A percentile compares a stretch with the other conserved stretches of the same genome.
Conservation (phyloP, 2,888 invertebrate species). For the Cantharis nigra region DNA sequence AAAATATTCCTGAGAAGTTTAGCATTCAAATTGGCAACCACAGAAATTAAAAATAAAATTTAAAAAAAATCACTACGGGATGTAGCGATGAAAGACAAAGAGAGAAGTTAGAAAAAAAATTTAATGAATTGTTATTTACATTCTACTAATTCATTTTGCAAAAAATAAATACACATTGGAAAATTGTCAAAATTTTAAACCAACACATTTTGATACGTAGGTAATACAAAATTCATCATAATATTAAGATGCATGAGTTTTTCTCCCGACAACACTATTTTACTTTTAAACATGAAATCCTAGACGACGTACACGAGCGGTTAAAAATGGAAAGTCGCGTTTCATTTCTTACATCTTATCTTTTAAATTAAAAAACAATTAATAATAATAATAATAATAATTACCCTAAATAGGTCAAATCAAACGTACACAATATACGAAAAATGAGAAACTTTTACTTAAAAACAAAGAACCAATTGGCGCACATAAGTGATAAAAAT, state of each 20-base stretch:
- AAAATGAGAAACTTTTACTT: slow-evolving; percentile 30
- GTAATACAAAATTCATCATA: not conserved
- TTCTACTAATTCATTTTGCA: not conserved
- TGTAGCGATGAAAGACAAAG: not conserved
- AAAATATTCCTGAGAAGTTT: too few species aligned
- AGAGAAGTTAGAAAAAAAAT: not conserved
- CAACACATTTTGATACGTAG: not conserved
- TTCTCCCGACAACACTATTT: not conserved
- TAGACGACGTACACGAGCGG: not conserved
- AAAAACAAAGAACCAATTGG: slow-evolving; percentile 12
- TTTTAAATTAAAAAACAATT: not conserved
- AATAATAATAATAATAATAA: slow-evolving; percentile 14
- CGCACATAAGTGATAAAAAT: not conserved
- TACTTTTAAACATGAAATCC: not conserved
- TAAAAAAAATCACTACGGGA: too few species aligned
- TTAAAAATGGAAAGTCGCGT: not conserved
- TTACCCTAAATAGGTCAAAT: slow-evolving; percentile 25
- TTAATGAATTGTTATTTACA: slow-evolving; percentile 4
- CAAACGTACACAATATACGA: slow-evolving; percentile 36
- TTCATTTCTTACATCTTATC: not conserved
- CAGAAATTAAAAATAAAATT: too few species aligned
- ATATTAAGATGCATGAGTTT: not conserved
- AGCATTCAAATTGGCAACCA: too few species aligned
- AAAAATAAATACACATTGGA: slow-evolving; percentile 42
- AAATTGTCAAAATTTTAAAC: slow-evolving; percentile 26